Base-by-base conservation (phyloP, 2,888 invertebrate species). In the Tinea pellionella region DNA sequence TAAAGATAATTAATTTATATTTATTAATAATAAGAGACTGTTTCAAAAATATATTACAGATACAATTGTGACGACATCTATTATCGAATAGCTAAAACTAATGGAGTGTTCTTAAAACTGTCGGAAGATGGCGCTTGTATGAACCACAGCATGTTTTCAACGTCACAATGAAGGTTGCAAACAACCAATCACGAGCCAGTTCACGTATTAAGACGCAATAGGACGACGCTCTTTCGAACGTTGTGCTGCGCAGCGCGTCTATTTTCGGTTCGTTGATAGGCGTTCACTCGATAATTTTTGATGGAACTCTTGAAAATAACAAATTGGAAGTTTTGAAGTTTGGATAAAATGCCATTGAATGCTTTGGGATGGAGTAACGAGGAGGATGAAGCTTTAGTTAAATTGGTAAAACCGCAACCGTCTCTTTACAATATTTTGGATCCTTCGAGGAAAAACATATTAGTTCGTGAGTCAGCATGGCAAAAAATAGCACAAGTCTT, bases 241-340 rank as follows among this genome's bases (percentile, higher is more conserved):
- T 84, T 69, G 76, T 77, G 74, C 75, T 75, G 79, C 79, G 77
- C 80, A 78, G 77, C 77, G 75, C 75, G 74, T 68, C 71, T 80
- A 80, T 81, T 78, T 81, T 72, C 73, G 75, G 24, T 74, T 73
- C 70, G 73, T 78, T 61, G 83, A 82, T 83, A 81, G 83, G 83
- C 67, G 78, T 13, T 74, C 68, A 83, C 83, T 74, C 68, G 83
- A 83, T 85, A 86, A 85, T 77, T 86, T 86, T 84, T n/a, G 47
- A 8, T 16, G 3, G 47, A 11, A 13, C 3, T 24, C 6, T 18
- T 55, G 9, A 18, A 24, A 24, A 12, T 11, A 12, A 53, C 18
- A 53, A 53, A 11, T 18, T 24, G 32, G 32, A 30, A 24, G 7
- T 19, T 18, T 29, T 2, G 24, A 6, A 29, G 9, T 47, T 15